phyloP scores from a whole-genome alignment of 2,113 vertebrate genomes.

The Nettapus auritus region DNA sequence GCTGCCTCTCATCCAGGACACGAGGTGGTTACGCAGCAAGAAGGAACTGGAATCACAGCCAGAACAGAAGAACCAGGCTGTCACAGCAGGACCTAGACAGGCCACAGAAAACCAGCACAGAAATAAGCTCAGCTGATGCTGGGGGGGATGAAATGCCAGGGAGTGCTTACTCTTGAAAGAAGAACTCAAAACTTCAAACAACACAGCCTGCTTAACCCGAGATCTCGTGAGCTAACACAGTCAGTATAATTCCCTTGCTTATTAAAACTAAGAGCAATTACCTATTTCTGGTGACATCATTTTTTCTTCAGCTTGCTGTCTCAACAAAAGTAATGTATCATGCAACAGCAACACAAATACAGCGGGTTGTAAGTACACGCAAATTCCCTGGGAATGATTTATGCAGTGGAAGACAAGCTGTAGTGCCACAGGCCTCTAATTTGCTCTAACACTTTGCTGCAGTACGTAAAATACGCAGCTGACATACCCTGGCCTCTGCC shows the following conservation, averaged over 20 bases:
- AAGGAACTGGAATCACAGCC: background rate
- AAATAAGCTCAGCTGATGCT: background rate
- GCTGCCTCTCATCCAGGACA: background rate
- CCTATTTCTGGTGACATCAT: too few relatives aligned
- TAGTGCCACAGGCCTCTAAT: background rate
- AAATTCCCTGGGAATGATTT: background rate
- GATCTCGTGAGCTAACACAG: background rate
- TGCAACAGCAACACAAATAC: background rate
- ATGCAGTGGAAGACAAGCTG: background rate
- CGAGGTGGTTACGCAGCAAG: background rate
- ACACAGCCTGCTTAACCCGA: background rate
- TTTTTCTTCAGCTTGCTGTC: too few relatives aligned
- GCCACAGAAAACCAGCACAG: background rate
- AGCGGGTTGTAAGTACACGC: background rate
- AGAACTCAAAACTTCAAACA: background rate
- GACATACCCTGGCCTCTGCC: background rate
- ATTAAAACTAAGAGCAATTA: background rate
- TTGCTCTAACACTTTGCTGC: background rate
- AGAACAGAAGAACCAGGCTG: background rate
- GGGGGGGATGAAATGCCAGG: background rate
- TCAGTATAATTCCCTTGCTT: background rate
- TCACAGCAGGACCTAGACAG: accelerated
- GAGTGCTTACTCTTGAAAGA: background rate
- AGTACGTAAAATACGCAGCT: background rate
- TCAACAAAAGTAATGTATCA: too few relatives aligned